phyloP scores from a whole-genome alignment of 2,113 vertebrate species.

The Cottus gobio region DNA sequence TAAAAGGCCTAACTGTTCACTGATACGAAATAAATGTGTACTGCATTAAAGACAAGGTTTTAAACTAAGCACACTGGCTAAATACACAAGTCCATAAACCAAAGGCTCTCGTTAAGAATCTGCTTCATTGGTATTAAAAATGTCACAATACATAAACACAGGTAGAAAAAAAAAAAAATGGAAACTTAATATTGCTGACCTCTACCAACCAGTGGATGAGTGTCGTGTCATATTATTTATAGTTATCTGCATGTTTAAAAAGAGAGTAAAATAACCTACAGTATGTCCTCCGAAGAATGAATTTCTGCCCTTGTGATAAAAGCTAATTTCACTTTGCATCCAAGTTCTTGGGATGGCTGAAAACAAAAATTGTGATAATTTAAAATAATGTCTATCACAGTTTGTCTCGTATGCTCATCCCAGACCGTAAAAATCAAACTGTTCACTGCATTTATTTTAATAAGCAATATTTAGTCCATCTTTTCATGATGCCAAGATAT shows the following conservation, averaged over 20 bases:
- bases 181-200: conserved; percentile 40
- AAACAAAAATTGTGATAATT: conserved; percentile 6
- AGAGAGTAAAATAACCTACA: conserved; percentile 1
- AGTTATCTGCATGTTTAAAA: conserved; percentile 30
- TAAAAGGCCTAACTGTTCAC: conserved; percentile 19
- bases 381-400: conserved; percentile 3
- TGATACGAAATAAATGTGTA: conserved; percentile 10
- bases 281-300: background rate
- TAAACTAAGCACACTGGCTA: conserved; percentile 6
- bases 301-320: conserved; percentile 11
- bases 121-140: conserved; percentile 42
- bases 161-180: conserved; percentile 35
- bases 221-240: conserved; percentile 21
- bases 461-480: background rate
- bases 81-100: conserved; percentile 16
- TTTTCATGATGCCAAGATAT: conserved; percentile 22
- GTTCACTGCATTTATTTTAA: background rate
- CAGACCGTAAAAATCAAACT: conserved; percentile 2
- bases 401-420: conserved; percentile 1
- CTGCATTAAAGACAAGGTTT: conserved; percentile 8
- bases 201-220: conserved; percentile 68
- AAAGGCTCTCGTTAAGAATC: conserved; percentile 3
- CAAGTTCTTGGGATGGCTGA: conserved; percentile 3
- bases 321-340: conserved; percentile 12
- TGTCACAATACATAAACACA: conserved; percentile 39